Evolutionary conservation across 2,888 invertebrate genomes (phyloP).

Genomic region (Abrostola tripartita): DNA sequence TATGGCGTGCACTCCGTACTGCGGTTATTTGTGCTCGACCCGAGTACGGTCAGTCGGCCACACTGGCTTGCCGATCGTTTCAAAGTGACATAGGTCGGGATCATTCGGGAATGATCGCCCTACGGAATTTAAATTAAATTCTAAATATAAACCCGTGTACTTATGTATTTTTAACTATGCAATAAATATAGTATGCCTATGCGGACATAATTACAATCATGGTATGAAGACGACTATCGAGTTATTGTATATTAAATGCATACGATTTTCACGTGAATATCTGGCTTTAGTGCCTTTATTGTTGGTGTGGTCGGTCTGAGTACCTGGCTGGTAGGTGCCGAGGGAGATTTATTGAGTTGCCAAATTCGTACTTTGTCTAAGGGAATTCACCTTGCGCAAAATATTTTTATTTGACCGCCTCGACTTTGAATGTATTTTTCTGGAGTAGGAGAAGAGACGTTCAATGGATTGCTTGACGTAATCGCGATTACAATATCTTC

Average conservation of each 20-base stretch:
- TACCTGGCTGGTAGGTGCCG: slow-evolving; percentile 39
- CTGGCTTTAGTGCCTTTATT: slow-evolving; percentile 49
- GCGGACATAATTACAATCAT: neutral
- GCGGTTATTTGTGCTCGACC: slow-evolving; percentile 53
- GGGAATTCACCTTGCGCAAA: slow-evolving; percentile 65
- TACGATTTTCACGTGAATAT: slow-evolving; percentile 62
- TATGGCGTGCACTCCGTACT: slow-evolving; percentile 45
- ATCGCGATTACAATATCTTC: slow-evolving; percentile 23
- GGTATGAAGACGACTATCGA: neutral
- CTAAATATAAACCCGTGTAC: neutral
- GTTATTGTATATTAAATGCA: slow-evolving; percentile 21
- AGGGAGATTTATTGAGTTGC: slow-evolving; percentile 51
- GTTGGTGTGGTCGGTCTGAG: slow-evolving; percentile 29
- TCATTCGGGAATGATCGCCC: slow-evolving; percentile 31
- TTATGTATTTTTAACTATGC: neutral
- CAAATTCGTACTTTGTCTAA: slow-evolving; percentile 42
- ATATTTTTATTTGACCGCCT: slow-evolving; percentile 62
- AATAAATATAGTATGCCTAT: neutral
- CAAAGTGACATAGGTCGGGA: slow-evolving; percentile 75
- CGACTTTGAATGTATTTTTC: slow-evolving; percentile 59
- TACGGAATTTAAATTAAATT: neutral
- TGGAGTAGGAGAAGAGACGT: slow-evolving; percentile 26
- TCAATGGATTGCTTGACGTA: slow-evolving; percentile 15
- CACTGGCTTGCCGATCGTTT: slow-evolving; percentile 59
- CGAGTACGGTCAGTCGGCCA: slow-evolving; percentile 75